Evolutionary conservation across 2,113 vertebrate species (phyloP).

Genomic region (Urocynchramus pylzowi): DNA sequence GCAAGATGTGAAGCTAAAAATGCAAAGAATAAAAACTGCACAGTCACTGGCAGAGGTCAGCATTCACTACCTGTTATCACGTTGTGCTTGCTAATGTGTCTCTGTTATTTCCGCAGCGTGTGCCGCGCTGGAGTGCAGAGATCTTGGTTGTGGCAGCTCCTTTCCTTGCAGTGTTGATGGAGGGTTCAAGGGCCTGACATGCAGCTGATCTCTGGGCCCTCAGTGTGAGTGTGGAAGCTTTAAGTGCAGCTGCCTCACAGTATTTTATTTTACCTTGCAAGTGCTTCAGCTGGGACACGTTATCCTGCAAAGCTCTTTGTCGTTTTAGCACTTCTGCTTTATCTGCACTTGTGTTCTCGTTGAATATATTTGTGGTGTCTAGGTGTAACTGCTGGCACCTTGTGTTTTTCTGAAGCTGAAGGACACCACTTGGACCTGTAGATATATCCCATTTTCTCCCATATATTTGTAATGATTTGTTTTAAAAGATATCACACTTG

Average conservation of each 20-base stretch:
- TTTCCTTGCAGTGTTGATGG: not conserved
- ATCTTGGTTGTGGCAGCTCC: not conserved
- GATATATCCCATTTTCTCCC: not conserved
- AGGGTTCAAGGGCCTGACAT: not conserved
- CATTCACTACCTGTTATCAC: not conserved
- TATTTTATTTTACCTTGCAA: not conserved
- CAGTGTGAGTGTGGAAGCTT: not conserved
- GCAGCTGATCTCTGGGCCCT: not conserved
- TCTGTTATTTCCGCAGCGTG: not conserved
- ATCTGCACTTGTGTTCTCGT: not conserved
- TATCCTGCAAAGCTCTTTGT: not conserved
- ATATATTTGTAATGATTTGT: slow-evolving; percentile 16
- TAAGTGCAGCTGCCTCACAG: not conserved
- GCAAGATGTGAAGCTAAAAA: not conserved
- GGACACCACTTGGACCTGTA: slow-evolving; percentile 14
- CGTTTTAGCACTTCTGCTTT: not conserved
- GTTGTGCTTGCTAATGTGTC: not conserved
- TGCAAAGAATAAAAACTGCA: not conserved
- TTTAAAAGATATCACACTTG: slow-evolving; percentile 13
- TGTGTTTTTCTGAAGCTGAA: slow-evolving; percentile 34
- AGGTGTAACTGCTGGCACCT: not conserved
- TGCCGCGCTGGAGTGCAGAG: not conserved
- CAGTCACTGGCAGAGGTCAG: not conserved
- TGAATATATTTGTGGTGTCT: not conserved
- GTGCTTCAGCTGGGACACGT: not conserved